These are phyloP conservation scores for Malacosoma neustria DNA, from an alignment of 2,888 invertebrate species.

Conservation along the genomic window DNA sequence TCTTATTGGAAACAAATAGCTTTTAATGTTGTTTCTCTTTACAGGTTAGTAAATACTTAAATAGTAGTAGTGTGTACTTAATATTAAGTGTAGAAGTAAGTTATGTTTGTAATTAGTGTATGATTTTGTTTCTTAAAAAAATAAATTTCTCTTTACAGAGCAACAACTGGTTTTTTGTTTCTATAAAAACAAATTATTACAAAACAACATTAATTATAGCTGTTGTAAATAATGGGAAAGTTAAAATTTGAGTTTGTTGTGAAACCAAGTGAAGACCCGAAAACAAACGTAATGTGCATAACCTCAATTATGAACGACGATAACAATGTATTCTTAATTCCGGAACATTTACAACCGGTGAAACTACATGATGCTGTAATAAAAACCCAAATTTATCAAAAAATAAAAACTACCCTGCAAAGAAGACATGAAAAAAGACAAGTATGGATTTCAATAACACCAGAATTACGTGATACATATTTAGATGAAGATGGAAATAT, in stretches of 20 bases:
- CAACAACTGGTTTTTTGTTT: too few relatives aligned
- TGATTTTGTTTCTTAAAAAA: too few relatives aligned
- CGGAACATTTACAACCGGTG: conserved; percentile 12
- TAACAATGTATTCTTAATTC: conserved; percentile 10
- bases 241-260: conserved; percentile 7
- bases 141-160: too few relatives aligned
- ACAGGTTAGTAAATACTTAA: too few relatives aligned
- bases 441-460: conserved; percentile 14
- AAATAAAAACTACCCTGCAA: conserved; percentile 10
- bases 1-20: too few relatives aligned
- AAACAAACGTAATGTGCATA: conserved; percentile 15
- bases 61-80: too few relatives aligned
- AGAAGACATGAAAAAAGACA: conserved; percentile 14
- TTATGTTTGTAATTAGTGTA: too few relatives aligned
- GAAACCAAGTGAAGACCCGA: conserved; percentile 12
- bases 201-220: conserved; percentile 8
- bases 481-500: conserved; percentile 15
- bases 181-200: too few relatives aligned
- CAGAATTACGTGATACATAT: conserved; percentile 8
- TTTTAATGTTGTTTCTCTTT: too few relatives aligned
- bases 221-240: conserved; percentile 9
- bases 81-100: too few relatives aligned
- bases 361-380: conserved; percentile 7
- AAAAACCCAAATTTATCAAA: conserved; percentile 11
- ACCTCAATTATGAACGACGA: conserved; percentile 13